Evolutionary conservation across 1,140 invertebrate species (phyloP).

Genomic region (Hydropsyche tenuis): DNA sequence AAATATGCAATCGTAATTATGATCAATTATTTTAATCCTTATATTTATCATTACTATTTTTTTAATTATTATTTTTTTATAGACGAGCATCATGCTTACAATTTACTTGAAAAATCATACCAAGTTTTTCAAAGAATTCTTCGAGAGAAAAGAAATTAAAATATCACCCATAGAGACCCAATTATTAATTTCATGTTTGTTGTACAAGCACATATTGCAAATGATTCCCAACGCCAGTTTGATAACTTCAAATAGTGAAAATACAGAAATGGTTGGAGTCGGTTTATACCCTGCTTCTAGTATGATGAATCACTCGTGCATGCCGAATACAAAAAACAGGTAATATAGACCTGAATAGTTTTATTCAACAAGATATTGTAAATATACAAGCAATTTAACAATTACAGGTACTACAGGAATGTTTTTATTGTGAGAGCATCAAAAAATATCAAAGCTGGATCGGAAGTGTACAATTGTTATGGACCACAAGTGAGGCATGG

Average conservation of each 20-base stretch:
- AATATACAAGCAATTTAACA: too few species aligned
- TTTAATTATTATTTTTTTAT: neutral
- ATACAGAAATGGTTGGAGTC: neutral
- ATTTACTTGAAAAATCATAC: conserved; percentile 2
- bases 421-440: neutral
- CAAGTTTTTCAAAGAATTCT: neutral
- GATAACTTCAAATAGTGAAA: neutral
- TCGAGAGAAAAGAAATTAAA: neutral
- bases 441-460: neutral
- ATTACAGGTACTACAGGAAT: conserved; percentile 21
- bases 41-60: too few species aligned
- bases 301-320: conserved; percentile 31
- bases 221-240: conserved; percentile 24
- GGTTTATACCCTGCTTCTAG: conserved; percentile 8
- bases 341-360: conserved; percentile 2
- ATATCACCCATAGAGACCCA: neutral
- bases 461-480: conserved; percentile 27
- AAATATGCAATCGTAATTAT: conserved; percentile 20
- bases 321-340: conserved; percentile 19
- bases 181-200: neutral
- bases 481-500: neutral
- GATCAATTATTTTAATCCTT: too few species aligned
- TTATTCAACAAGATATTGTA: too few species aligned
- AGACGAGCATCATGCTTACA: neutral
- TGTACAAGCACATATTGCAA: conserved; percentile 16